phyloP scores from a whole-genome alignment of 2,797 vertebrate genomes.

The Fistularia commersonii region DNA sequence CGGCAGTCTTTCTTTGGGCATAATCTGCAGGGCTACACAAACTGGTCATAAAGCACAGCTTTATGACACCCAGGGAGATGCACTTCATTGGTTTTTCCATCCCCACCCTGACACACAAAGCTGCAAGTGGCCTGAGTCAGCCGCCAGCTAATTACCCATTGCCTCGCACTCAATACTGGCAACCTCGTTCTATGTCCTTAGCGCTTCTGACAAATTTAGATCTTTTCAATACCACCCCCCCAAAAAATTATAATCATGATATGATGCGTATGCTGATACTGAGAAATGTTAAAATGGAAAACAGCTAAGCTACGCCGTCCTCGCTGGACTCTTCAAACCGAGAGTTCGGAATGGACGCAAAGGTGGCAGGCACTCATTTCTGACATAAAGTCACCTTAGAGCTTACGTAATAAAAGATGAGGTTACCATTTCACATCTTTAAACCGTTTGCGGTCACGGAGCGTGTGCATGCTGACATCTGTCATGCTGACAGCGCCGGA shows the following conservation, averaged over 20 bases:
- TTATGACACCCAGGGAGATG: conserved; percentile 71
- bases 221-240: conserved; percentile 1
- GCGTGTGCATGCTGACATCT: too few relatives aligned
- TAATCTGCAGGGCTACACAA: conserved; percentile 77
- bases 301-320: neutral
- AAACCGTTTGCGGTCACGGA: too few relatives aligned
- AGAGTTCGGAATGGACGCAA: too few relatives aligned
- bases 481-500: too few relatives aligned
- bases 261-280: conserved; percentile 2
- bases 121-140: conserved; percentile 71
- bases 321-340: neutral
- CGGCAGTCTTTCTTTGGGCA: conserved; percentile 70
- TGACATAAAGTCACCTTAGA: too few relatives aligned
- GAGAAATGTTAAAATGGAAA: conserved; percentile 19
- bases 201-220: conserved; percentile 56
- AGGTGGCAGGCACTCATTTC: too few relatives aligned
- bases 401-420: too few relatives aligned
- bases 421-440: too few relatives aligned
- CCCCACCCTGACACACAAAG: conserved; percentile 62
- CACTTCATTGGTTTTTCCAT: conserved; percentile 71
- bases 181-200: conserved; percentile 41
- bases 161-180: conserved; percentile 58
- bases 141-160: conserved; percentile 69
- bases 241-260: too few relatives aligned
- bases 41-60: conserved; percentile 73